phyloP scores from a whole-genome alignment of 1,140 invertebrate genomes.

The Drosophila insularis region DNA sequence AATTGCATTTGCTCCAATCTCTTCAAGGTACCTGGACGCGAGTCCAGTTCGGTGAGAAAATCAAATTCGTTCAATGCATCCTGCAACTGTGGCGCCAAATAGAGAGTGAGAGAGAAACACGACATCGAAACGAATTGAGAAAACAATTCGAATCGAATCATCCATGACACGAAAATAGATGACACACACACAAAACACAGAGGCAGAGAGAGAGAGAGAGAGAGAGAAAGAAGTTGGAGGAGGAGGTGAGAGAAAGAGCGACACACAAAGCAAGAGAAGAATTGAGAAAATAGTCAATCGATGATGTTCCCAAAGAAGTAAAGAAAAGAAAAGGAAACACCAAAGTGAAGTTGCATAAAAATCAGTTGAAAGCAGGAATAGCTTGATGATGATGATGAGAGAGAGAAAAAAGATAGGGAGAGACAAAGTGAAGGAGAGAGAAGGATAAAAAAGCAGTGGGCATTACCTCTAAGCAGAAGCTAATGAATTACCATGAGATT shows the following conservation, averaged over 20 bases:
- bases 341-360: not conserved
- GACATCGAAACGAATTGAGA: constrained; percentile 21
- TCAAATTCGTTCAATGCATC: constrained; percentile 93
- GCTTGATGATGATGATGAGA: constrained; percentile 4
- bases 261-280: constrained; percentile 17
- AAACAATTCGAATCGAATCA: constrained; percentile 19
- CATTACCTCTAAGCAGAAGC: constrained; percentile 1
- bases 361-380: not conserved
- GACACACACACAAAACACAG: constrained; percentile 38
- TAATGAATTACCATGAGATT: not conserved
- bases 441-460: not conserved
- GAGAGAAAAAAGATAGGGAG: constrained; percentile 7
- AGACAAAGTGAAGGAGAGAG: not conserved
- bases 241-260: constrained; percentile 14
- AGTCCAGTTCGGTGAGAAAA: constrained; percentile 87
- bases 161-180: constrained; percentile 38
- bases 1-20: constrained; percentile 49
- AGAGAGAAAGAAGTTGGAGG: not conserved
- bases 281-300: not conserved
- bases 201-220: constrained; percentile 31
- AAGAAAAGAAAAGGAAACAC: not conserved
- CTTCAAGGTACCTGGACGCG: constrained; percentile 70
- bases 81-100: constrained; percentile 88
- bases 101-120: constrained; percentile 57
- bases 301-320: not conserved